Percentiles rank a stretch among this genome's conserved stretches.
Evolutionary conservation across 2,797 vertebrate genomes (phyloP).

Genomic region (Apodemus agrarius): DNA sequence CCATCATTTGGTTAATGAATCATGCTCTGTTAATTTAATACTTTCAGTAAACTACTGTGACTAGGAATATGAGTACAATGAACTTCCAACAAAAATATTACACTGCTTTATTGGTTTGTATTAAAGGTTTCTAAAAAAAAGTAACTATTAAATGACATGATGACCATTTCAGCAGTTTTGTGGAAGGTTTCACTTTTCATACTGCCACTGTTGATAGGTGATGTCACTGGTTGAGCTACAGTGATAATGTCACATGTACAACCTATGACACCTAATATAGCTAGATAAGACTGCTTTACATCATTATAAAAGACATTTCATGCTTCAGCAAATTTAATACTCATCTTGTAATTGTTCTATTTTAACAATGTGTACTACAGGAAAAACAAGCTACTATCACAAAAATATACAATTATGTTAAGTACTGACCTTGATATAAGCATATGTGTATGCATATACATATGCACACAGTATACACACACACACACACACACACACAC

Average conservation of each 20-base stretch:
- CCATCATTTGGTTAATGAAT: background rate
- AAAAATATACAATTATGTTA: background rate
- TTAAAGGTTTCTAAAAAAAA: background rate
- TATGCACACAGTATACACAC: background rate
- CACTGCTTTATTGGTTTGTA: background rate
- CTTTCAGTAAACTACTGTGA: background rate
- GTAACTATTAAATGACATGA: background rate
- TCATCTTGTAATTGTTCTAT: background rate
- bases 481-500: too few relatives aligned
- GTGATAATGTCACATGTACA: background rate
- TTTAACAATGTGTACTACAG: background rate
- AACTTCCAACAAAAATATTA: background rate
- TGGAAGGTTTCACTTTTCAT: background rate
- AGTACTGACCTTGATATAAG: background rate
- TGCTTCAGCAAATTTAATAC: background rate
- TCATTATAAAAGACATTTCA: background rate
- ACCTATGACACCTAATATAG: background rate
- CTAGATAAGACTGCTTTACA: background rate
- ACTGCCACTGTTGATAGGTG: background rate
- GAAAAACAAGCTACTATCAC: background rate
- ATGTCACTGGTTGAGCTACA: background rate
- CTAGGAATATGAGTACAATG: background rate
- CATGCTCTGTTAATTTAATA: background rate
- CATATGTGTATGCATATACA: background rate
- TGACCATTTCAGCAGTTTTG: background rate